Conservation (phyloP, 2,888 invertebrate species). For the Trichopoda pennipes region DNA sequence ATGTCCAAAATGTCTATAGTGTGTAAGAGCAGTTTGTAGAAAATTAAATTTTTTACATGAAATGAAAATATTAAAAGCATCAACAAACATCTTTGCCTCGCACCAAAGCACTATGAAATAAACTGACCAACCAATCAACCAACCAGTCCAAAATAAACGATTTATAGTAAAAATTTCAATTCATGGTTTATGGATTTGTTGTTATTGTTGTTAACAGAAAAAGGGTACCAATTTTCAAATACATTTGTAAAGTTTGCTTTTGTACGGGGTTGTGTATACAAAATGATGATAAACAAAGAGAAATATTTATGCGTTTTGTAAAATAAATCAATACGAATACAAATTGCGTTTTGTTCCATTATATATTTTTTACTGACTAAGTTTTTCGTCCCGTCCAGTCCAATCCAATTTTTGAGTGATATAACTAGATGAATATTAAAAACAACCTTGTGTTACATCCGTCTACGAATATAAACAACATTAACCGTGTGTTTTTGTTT, state of each 20-base stretch:
- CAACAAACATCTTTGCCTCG: slow-evolving; percentile 21
- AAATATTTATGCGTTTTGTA: slow-evolving; percentile 70
- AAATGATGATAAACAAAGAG: slow-evolving; percentile 68
- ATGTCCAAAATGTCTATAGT: slow-evolving; percentile 38
- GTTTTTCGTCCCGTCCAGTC: slow-evolving; percentile 13
- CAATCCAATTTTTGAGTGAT: slow-evolving; percentile 38
- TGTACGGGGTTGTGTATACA: slow-evolving; percentile 33
- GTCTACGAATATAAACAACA: slow-evolving; percentile 52
- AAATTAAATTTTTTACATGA: slow-evolving; percentile 42
- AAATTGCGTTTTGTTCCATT: slow-evolving; percentile 2
- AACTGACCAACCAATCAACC: slow-evolving; percentile 33
- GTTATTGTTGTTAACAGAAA: background rate
- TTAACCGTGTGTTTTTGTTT: slow-evolving; percentile 47
- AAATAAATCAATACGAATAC: slow-evolving; percentile 50
- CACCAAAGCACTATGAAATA: slow-evolving; percentile 19
- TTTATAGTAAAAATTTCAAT: slow-evolving; percentile 35
- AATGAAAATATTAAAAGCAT: slow-evolving; percentile 49
- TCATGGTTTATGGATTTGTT: slow-evolving; percentile 48
- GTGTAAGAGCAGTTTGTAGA: background rate
- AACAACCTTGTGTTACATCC: slow-evolving; percentile 53
- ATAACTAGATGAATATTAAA: slow-evolving; percentile 44
- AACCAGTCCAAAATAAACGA: slow-evolving; percentile 2
- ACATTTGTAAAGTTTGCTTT: slow-evolving; percentile 39
- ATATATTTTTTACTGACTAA: slow-evolving; percentile 3
- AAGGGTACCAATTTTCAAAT: slow-evolving; percentile 43